Evolutionary conservation across 2,113 vertebrate species (phyloP), one percentile per base, ranked within the genome.

Genomic region (Orthonyx spaldingii): DNA sequence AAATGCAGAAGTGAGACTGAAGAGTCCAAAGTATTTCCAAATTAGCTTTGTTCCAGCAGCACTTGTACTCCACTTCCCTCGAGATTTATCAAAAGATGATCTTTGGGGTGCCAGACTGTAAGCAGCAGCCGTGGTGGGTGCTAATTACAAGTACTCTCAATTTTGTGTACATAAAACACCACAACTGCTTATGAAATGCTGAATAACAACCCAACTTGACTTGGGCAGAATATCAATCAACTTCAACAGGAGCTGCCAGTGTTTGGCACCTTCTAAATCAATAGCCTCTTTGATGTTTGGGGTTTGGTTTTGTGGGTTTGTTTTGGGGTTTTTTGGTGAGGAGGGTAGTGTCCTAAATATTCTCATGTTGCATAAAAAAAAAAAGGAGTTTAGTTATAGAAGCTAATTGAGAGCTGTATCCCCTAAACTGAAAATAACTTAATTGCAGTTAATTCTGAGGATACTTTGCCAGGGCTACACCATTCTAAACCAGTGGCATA

Each of bases 1-100:
- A 89, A 95, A 96, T 93, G 93, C 91, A 96, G 81, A 96, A 88
- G 75, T 88, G 85, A 79, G 93, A 39, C 84, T 91, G 85, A 93
- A 77, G 75, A 61, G 87, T 91, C 93, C 91, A 70, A 77, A 88
- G 46, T 74, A 69, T 91, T 97, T 96, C 78, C 84, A 94, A 53
- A 91, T 90, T 84, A 80, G 63, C 44, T 91, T 27, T 90, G 66
- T 93, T 94, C 81, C 87, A 77, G 75, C 63, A 66, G 80, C 64
- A 77, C 71, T 95, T 91, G 75, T 91, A 82, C 64, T 94, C 78
- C 41, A 30, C 72, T 94, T 80, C 87, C 84, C 77, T 89, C 0
- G 28, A 61, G 93, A 56, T 92, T 89, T 94, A 79, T 89, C 94
- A 89, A 56, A 91, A 94, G 72, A 55, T 75, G 30, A 78, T 88